Evolutionary conservation across 2,113 vertebrate species (phyloP), one percentile per base, ranked within the genome.

Genomic region (Progne subis): DNA sequence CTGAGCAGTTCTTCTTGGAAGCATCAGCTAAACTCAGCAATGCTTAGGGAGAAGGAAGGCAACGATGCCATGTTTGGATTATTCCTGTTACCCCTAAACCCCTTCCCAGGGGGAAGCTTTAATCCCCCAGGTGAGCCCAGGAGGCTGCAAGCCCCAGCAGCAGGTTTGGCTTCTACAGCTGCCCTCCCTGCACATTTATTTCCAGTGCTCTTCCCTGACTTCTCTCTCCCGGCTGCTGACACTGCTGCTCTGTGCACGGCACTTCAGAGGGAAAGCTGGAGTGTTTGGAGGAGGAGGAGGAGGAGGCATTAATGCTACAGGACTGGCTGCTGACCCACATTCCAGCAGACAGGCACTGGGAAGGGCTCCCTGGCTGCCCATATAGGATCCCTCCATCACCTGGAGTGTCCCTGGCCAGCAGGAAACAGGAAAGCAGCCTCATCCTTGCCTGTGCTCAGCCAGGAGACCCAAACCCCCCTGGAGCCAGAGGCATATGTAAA

Each of bases 21-120:
- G 91, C 20, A 10, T 65, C 55, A 82, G 92, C 95, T 88, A 95
- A 97, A 97, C 78, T 96, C 95, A 94, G 96, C 84, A 90, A 26
- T 6, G 61, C 90, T 86, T 83, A 57, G 47, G 80, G 88, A 86
- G 52, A 82, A 75, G 64, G 67, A 77, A 79, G 20, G 20, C 1
- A 7, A 86, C 74, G 72, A 68, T 55, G 78, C 57, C 59, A 21
- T 60, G 43, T 95, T 88, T 82, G 94, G 87, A 90, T 92, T 88
- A 65, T 60, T 92, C 34, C 75, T 70, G 32, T 63, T 90, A 47
- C 79, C 83, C 92, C 81, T 39, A 81, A 23, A 43, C 23, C 32
- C 50, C 44, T 56, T 91, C 60, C 39, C 43, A 49, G 32, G 50
- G 53, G 64, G 44, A 23, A 55, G 25, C 52, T 80, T 86, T 71